phyloP scores from a whole-genome alignment of 1,140 invertebrate species.

The Lithobius niger region DNA sequence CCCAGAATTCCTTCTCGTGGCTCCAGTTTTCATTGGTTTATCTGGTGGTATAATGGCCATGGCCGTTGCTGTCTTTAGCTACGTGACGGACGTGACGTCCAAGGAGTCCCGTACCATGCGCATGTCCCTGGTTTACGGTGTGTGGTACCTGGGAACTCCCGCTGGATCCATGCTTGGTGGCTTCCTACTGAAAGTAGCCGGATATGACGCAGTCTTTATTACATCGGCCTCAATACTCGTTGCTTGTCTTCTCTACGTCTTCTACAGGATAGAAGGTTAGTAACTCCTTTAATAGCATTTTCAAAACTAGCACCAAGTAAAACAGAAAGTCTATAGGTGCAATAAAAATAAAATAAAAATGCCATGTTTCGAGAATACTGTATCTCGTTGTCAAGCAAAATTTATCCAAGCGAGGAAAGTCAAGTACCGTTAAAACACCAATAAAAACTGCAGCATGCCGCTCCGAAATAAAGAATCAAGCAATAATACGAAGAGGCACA shows the following conservation, averaged over 20 bases:
- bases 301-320: too few species aligned
- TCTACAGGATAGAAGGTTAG: conserved; percentile 8
- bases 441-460: too few species aligned
- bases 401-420: too few species aligned
- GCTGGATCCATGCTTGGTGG: conserved; percentile 52
- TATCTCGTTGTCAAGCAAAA: too few species aligned
- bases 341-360: too few species aligned
- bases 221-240: conserved; percentile 9
- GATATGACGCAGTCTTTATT: conserved; percentile 14
- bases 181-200: conserved; percentile 14
- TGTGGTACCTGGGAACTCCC: conserved; percentile 62
- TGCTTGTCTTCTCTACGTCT: conserved; percentile 14
- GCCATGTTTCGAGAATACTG: too few species aligned
- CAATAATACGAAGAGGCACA: too few species aligned
- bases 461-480: too few species aligned
- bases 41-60: conserved; percentile 75
- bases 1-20: conserved; percentile 42
- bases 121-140: conserved; percentile 72
- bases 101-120: conserved; percentile 61
- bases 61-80: conserved; percentile 80
- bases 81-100: conserved; percentile 69
- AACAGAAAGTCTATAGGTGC: too few species aligned
- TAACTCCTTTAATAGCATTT: not conserved
- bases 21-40: conserved; percentile 34
- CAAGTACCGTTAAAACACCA: too few species aligned